Base-by-base conservation (phyloP, 2,797 vertebrate species). In the Sebastes ruberrimus region DNA sequence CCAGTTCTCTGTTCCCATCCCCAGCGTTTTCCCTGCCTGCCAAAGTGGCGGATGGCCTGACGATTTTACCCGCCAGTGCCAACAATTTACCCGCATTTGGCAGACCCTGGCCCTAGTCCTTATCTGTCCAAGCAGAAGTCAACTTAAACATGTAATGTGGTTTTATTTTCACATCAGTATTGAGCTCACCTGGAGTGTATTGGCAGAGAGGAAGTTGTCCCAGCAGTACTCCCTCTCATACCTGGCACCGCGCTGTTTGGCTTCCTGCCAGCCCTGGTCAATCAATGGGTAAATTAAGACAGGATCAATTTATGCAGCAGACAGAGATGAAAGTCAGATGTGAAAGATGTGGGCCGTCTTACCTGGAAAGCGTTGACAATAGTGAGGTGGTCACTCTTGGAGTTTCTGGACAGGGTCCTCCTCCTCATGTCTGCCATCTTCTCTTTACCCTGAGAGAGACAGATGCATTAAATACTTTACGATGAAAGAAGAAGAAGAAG, bases 171-270 rank as follows among this genome's bases (percentile, higher is more conserved):
- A 33, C n/a, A 28, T 63, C 18, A 55, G 61, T 4, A 23, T 4
- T 14, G 52, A 65, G 25, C 89, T 92, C 83, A 99, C 99, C 97
- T 99, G 97, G 18, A 99, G 94, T 0, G 97, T 99, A 59, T 98
- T 99, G 79, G 97, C 93, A 81, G 98, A 99, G 59, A 99, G 95
- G 90, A 99, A 99, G 92, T 99, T 97, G 0, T 99, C 97, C 99
- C 98, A 99, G 94, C 99, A 99, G 87, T 95, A 99, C 33, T 99
- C 97, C 59, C 96, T 96, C 91, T 99, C 98, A 7, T 87, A 95
- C 91, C 97, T 95, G 90, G 93, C 94, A 3, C 98, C 97, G n/a
- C 92, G 93, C 1, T 88, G 92, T 35, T 96, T 98, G 0, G 97
- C 96, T 65, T 98, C 96, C 80, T 99, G 97, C 99, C 99, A 99